Conservation (phyloP, 2,888 invertebrate species). For the Tanypteryx hageni region DNA sequence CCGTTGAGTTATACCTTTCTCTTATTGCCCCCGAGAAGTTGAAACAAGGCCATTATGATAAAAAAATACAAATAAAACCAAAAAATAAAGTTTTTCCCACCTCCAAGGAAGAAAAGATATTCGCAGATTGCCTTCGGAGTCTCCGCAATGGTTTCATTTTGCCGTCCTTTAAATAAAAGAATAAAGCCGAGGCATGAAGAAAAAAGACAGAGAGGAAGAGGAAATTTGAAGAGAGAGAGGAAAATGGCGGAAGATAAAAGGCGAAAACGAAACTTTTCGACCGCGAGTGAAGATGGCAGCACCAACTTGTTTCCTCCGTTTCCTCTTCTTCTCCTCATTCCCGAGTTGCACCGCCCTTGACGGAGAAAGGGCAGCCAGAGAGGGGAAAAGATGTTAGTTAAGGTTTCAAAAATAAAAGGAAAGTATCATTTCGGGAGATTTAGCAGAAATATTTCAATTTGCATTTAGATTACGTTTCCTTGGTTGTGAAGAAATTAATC, state of each 20-base stretch:
- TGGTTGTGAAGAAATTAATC: slow-evolving; percentile 37
- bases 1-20: slow-evolving; percentile 36
- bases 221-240: not conserved
- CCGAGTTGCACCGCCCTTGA: slow-evolving; percentile 5
- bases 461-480: slow-evolving; percentile 42
- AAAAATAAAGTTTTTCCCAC: not conserved
- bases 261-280: not conserved
- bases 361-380: not conserved
- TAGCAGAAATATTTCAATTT: slow-evolving; percentile 48
- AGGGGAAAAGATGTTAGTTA: not conserved
- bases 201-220: not conserved
- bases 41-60: slow-evolving; percentile 13
- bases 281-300: not conserved
- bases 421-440: slow-evolving; percentile 3
- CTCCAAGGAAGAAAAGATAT: not conserved
- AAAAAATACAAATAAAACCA: not conserved
- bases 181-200: not conserved
- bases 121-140: slow-evolving; percentile 37
- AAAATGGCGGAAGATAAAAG: not conserved
- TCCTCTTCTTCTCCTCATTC: too few species aligned
- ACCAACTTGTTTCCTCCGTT: not conserved
- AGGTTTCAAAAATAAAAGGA: not conserved
- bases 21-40: slow-evolving; percentile 31
- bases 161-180: not conserved
- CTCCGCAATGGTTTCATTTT: slow-evolving; percentile 36